A percentile compares a stretch with the other conserved stretches of the same genome.
phyloP scores from a whole-genome alignment of 2,113 vertebrate species.

The Taurulus bubalis region DNA sequence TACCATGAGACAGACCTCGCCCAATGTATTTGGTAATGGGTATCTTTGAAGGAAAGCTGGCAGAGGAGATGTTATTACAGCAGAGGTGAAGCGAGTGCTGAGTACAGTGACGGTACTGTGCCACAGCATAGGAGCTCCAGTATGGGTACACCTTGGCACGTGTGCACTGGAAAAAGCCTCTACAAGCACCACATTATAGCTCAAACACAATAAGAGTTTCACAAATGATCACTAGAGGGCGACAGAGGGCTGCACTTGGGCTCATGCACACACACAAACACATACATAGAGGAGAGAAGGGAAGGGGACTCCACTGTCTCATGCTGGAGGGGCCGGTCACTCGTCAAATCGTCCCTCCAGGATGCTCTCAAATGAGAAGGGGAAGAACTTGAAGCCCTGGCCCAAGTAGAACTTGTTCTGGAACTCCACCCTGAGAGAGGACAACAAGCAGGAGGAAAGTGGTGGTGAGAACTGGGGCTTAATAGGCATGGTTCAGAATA shows the following conservation, averaged over 20 bases:
- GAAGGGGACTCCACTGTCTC: constrained; percentile 5
- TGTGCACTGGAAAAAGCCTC: neutral
- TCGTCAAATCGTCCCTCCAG: constrained; percentile 94
- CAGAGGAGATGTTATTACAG: neutral
- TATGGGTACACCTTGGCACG: constrained; percentile 7
- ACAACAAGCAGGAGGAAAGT: constrained; percentile 21
- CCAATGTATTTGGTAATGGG: neutral
- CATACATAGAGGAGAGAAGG: constrained; percentile 2
- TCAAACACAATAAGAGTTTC: constrained; percentile 34
- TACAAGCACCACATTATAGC: constrained; percentile 10
- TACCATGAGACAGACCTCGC: neutral
- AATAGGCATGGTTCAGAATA: neutral
- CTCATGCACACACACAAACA: constrained; percentile 62
- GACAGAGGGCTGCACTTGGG: constrained; percentile 39
- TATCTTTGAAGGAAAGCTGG: neutral
- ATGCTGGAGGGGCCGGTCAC: constrained; percentile 62
- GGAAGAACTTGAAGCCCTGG: constrained; percentile 95
- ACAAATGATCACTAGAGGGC: constrained; percentile 65
- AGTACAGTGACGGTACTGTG: constrained; percentile 7
- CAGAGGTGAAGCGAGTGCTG: neutral
- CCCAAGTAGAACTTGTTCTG: constrained; percentile 99
- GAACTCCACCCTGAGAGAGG: constrained; percentile 93
- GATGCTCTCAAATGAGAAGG: constrained; percentile 96
- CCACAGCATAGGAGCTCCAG: neutral
- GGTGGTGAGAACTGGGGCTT: neutral